phyloP scores from a whole-genome alignment of 2,888 invertebrate species.

The Orthosia gothica region DNA sequence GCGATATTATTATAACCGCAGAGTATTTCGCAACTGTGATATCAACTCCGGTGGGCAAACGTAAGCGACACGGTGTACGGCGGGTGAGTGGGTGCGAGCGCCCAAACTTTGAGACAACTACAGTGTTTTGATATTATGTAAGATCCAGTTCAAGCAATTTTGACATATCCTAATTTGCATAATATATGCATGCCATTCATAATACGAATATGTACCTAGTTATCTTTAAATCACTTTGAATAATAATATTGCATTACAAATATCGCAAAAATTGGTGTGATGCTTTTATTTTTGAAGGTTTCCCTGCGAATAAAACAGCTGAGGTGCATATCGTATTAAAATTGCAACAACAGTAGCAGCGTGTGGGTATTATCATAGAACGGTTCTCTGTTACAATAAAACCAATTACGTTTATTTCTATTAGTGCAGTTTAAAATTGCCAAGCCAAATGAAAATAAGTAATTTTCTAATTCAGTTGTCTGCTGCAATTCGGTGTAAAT shows the following conservation, averaged over 20 bases:
- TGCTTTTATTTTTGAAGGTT: background rate
- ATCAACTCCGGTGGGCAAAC: constrained; percentile 63
- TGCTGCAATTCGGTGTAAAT: constrained; percentile 28
- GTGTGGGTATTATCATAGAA: background rate
- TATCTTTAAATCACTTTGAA: background rate
- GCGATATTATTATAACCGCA: constrained; percentile 86
- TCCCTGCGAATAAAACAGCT: background rate
- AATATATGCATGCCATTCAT: constrained; percentile 11
- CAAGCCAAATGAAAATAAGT: constrained; percentile 22
- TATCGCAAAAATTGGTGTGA: background rate
- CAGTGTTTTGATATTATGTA: constrained; percentile 52
- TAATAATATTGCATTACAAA: background rate
- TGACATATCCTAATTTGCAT: constrained; percentile 38
- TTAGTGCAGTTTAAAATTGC: constrained; percentile 10
- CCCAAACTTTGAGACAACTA: constrained; percentile 59
- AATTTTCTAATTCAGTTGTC: constrained; percentile 19
- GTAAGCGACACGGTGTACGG: constrained; percentile 61
- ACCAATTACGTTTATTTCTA: background rate
- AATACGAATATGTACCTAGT: constrained; percentile 8
- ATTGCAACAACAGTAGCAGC: constrained; percentile 7
- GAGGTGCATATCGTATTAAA: constrained; percentile 6
- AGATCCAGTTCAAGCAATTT: constrained; percentile 48
- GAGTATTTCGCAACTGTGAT: constrained; percentile 82
- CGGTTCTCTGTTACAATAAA: background rate
- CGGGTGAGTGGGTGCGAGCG: constrained; percentile 62